Percentiles rank a stretch among this genome's conserved stretches.
phyloP scores from a whole-genome alignment of 2,797 vertebrate genomes.

The Stomatorhinus walkeri region DNA sequence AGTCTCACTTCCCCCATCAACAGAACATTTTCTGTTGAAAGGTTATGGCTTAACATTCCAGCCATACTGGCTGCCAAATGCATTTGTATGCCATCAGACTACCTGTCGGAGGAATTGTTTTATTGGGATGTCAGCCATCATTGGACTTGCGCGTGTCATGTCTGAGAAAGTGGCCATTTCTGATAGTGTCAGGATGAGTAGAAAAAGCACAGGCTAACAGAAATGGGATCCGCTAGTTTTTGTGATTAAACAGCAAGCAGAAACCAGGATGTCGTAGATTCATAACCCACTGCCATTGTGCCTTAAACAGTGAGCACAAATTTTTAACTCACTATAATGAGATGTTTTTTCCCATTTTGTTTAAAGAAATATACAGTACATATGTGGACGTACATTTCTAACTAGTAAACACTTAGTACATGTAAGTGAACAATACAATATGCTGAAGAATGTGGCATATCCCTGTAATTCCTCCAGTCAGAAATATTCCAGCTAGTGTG shows the following conservation, averaged over 20 bases:
- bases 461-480: not conserved
- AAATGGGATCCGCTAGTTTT: not conserved
- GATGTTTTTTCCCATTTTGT: not conserved
- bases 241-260: not conserved
- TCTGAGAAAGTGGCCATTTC: not conserved
- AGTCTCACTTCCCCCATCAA: slow-evolving; percentile 19
- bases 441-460: not conserved
- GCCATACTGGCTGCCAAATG: slow-evolving; percentile 11
- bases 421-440: not conserved
- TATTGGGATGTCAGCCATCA: slow-evolving; percentile 9
- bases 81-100: slow-evolving; percentile 37
- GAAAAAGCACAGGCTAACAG: not conserved
- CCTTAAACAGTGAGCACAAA: not conserved
- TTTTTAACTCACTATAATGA: not conserved
- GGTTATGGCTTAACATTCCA: slow-evolving; percentile 24
- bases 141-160: not conserved
- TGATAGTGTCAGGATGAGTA: not conserved
- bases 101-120: slow-evolving; percentile 20
- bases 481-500: not conserved
- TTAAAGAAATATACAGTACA: not conserved
- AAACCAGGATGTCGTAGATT: not conserved
- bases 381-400: not conserved
- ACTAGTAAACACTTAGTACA: not conserved
- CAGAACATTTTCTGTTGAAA: slow-evolving; percentile 32
- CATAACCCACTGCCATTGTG: not conserved